A percentile compares a stretch with the other conserved stretches of the same genome.
These are phyloP conservation scores for Anarrhichthys ocellatus DNA, from an alignment of 2,113 vertebrate species.

Conservation along the genomic window DNA sequence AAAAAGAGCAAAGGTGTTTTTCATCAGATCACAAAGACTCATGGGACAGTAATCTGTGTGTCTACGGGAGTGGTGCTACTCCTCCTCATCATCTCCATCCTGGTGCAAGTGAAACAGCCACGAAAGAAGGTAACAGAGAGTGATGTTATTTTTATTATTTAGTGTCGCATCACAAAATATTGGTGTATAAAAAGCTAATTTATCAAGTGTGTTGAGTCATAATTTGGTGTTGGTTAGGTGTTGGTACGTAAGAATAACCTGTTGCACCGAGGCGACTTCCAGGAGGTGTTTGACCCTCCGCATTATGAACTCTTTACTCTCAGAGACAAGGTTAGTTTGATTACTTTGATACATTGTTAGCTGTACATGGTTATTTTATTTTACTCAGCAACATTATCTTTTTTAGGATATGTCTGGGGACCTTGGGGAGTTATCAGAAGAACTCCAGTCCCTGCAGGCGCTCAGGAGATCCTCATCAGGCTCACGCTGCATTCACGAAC, in stretches of 20 bases:
- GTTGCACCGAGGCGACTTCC: slow-evolving; percentile 90
- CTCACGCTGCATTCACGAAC: slow-evolving; percentile 93
- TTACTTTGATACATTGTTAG: neutral
- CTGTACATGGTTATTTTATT: neutral
- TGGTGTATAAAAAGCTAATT: neutral
- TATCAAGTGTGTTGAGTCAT: slow-evolving; percentile 5
- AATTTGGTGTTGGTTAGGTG: slow-evolving; percentile 70
- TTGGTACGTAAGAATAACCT: slow-evolving; percentile 89
- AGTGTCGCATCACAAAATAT: neutral
- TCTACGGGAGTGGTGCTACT: slow-evolving; percentile 93
- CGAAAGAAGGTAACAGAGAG: slow-evolving; percentile 87
- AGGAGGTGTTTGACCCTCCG: slow-evolving; percentile 94
- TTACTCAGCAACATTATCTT: neutral
- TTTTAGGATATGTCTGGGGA: slow-evolving; percentile 88
- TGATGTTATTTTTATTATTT: neutral
- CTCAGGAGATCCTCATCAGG: slow-evolving; percentile 88
- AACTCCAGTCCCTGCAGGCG: slow-evolving; percentile 92
- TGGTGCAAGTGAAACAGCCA: slow-evolving; percentile 96
- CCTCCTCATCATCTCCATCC: slow-evolving; percentile 92
- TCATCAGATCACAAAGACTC: slow-evolving; percentile 92
- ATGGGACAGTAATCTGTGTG: slow-evolving; percentile 92
- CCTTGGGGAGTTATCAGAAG: slow-evolving; percentile 91
- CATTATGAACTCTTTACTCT: slow-evolving; percentile 95
- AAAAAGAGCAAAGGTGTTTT: slow-evolving; percentile 90
- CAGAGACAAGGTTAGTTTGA: slow-evolving; percentile 84